Conservation (phyloP, 2,888 invertebrate species). For the Aleiodes testaceus region DNA sequence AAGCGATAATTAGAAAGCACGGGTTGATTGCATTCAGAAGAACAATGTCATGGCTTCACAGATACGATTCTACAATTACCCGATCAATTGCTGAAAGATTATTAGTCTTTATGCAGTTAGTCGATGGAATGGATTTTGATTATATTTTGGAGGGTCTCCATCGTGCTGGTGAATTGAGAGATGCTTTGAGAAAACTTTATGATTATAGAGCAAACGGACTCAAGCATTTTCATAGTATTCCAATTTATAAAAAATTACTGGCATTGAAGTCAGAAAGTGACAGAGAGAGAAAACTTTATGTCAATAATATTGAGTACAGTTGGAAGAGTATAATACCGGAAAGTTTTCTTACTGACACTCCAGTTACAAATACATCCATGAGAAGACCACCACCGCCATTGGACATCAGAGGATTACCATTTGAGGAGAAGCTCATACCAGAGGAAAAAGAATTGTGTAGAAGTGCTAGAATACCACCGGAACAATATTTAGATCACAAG, state of each 20-base stretch:
- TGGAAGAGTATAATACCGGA: conserved; percentile 60
- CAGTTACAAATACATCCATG: conserved; percentile 56
- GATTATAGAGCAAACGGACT: conserved; percentile 84
- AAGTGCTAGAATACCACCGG: conserved; percentile 82
- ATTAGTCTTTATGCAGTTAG: conserved; percentile 84
- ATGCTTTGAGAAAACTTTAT: conserved; percentile 77
- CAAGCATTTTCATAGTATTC: conserved; percentile 77
- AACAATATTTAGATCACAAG: conserved; percentile 86
- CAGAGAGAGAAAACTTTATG: conserved; percentile 72
- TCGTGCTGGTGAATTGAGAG: conserved; percentile 80
- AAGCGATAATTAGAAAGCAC: conserved; percentile 83
- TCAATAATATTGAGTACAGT: conserved; percentile 66
- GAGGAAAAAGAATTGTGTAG: conserved; percentile 87
- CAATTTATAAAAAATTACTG: conserved; percentile 80
- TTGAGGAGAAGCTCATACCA: conserved; percentile 82
- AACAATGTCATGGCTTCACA: conserved; percentile 80
- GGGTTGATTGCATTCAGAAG: conserved; percentile 86
- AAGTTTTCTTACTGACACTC: conserved; percentile 45
- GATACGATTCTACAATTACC: conserved; percentile 80
- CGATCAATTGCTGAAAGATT: conserved; percentile 77
- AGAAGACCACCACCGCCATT: conserved; percentile 74
- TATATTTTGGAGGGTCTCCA: conserved; percentile 84
- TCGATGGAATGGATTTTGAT: conserved; percentile 83
- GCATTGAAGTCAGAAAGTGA: conserved; percentile 76
- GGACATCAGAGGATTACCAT: conserved; percentile 84